A percentile compares a stretch with the other conserved stretches of the same genome.
These are phyloP conservation scores for Sterrhoptilus dennistouni DNA, from an alignment of 2,113 vertebrate species.

Conservation along the genomic window DNA sequence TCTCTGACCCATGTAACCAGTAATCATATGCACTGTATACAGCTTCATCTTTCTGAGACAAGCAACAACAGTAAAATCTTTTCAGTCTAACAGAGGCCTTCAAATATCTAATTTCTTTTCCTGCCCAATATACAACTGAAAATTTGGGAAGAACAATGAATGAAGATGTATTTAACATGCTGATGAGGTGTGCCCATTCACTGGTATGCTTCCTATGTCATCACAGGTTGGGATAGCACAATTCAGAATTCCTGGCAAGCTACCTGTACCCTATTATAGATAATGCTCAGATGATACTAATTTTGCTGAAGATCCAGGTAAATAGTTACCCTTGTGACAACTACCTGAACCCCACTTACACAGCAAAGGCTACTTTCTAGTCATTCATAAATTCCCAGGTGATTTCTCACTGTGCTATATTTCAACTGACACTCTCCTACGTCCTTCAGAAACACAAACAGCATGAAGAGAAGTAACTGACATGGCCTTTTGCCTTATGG, in stretches of 20 bases:
- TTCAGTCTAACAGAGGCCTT: neutral
- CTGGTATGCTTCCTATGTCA: neutral
- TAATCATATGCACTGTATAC: fast-evolving
- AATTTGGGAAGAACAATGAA: neutral
- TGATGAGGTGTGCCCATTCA: neutral
- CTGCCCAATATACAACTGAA: neutral
- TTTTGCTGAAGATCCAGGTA: neutral
- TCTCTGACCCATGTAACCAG: neutral
- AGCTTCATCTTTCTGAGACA: neutral
- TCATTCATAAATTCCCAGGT: neutral
- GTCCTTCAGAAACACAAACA: neutral
- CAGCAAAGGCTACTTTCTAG: neutral
- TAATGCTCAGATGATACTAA: neutral
- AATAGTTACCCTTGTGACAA: neutral
- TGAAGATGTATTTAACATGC: neutral
- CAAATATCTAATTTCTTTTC: neutral
- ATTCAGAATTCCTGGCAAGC: neutral
- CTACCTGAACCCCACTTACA: neutral
- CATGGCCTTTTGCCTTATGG: neutral
- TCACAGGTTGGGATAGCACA: neutral
- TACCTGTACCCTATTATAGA: neutral
- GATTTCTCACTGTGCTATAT: neutral
- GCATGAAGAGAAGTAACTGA: neutral
- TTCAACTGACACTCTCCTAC: neutral
- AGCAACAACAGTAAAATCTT: neutral